phyloP scores from a whole-genome alignment of 2,113 vertebrate species.

The Micronycteris hirsuta region DNA sequence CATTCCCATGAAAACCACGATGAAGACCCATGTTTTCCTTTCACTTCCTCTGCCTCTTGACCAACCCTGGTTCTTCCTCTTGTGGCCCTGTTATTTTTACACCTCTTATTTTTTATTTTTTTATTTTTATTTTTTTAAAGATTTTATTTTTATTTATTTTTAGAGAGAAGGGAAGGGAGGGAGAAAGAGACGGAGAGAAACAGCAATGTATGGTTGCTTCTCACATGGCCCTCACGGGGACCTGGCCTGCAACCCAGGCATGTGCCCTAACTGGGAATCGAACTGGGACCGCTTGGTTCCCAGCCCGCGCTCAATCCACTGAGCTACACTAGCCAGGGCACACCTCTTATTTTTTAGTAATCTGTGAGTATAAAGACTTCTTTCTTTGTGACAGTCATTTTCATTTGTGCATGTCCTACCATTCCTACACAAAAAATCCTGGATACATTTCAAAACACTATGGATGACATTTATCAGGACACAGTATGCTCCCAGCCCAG shows the following conservation, averaged over 20 bases:
- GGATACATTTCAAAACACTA: background rate
- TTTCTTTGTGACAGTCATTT: background rate
- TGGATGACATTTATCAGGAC: background rate
- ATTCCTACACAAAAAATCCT: background rate
- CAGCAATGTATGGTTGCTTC: too few species aligned
- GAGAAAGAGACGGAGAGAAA: too few species aligned
- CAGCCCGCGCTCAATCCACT: too few species aligned
- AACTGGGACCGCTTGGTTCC: too few species aligned
- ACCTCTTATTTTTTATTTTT: background rate
- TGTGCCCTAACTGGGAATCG: too few species aligned
- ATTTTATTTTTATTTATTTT: too few species aligned
- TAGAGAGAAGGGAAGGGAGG: too few species aligned
- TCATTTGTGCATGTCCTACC: background rate
- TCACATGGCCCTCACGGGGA: too few species aligned
- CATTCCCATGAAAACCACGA: background rate
- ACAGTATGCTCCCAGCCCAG: background rate
- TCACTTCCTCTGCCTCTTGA: background rate
- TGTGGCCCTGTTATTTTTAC: too few species aligned
- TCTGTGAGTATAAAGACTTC: background rate
- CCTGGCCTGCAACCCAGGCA: too few species aligned
- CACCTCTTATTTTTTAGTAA: background rate
- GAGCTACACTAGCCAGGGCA: too few species aligned
- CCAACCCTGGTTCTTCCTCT: background rate
- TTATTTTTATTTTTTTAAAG: too few species aligned
- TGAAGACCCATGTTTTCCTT: background rate